Base-by-base conservation (phyloP, 2,113 vertebrate species). In the Notothenia rossii region DNA sequence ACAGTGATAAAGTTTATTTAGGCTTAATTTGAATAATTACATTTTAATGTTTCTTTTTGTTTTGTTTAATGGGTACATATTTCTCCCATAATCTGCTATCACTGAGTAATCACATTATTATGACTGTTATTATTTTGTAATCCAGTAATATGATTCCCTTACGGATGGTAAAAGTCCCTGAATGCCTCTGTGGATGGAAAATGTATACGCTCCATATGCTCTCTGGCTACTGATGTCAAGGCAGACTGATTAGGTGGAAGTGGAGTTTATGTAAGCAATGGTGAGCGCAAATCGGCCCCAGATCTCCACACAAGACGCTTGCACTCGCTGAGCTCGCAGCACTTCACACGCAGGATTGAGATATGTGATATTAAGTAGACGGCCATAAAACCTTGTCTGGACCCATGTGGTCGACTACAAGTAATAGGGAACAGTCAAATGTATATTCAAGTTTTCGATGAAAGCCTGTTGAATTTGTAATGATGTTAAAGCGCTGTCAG, bases 221-320 rank as follows among this genome's bases (percentile, higher is more conserved):
- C 54, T 84, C 69, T 82, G 80, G 84, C 90, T 86, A 86, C 84
- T 75, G 87, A 90, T 90, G 92, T 92, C 87, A 91, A 87, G 84
- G 79, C 81, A 94, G 94, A 94, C 86, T 93, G 92, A 95, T 94
- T 92, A 93, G 93, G 93, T 94, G 93, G 92, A 93, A 94, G 87
- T 90, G 72, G 89, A 93, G 91, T 92, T 89, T 83, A 81, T 86
- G 86, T 89, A 87, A 92, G 85, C 88, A 89, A 86, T 60, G 76
- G 80, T 75, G 86, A 92, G 90, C 62, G 69, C 86, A 91, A 90
- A 91, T 92, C 89, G 73, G 86, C 89, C 89, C 88, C 92, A 93
- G 88, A 91, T 89, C 88, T 86, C 82, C 72, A 72, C 68, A 33
- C 89, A 87, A 87, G 90, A 91, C 81, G 84, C 88, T 77, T 72